Conservation (phyloP, 1,140 invertebrate genomes). For the Subanguina moxae region DNA sequence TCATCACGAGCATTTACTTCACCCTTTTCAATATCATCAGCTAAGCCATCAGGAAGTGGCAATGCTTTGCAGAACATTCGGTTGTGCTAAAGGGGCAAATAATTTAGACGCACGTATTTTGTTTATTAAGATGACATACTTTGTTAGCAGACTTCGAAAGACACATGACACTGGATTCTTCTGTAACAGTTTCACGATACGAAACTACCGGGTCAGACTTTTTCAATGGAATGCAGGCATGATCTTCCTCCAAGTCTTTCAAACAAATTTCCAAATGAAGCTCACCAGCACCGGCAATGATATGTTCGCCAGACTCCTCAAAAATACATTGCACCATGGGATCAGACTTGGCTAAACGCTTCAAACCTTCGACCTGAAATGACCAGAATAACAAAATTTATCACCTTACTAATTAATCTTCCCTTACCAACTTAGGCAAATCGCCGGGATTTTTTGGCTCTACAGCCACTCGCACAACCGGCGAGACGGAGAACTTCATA, state of each 20-base stretch:
- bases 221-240: too few relatives aligned
- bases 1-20: constrained; percentile 91
- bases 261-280: too few relatives aligned
- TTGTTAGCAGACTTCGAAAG: constrained; percentile 98
- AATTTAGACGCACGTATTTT: too few relatives aligned
- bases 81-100: constrained; percentile 97
- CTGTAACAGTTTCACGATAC: constrained; percentile 92
- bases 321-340: too few relatives aligned
- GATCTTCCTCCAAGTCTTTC: too few relatives aligned
- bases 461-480: too few relatives aligned
- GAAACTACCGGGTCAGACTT: too few relatives aligned
- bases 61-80: constrained; percentile 92
- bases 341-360: too few relatives aligned
- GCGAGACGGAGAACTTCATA: constrained; percentile 84
- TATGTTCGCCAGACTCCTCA: constrained; percentile 99
- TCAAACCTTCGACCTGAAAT: constrained; percentile 52
- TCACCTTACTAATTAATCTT: not conserved
- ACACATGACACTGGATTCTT: constrained; percentile 89
- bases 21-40: constrained; percentile 96
- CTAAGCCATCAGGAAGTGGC: too few relatives aligned
- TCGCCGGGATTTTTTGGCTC: too few relatives aligned
- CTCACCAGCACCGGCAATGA: constrained; percentile 98
- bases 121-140: too few relatives aligned
- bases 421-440: constrained; percentile 93
- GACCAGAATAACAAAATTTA: not conserved